Evolutionary conservation across 2,888 invertebrate genomes (phyloP), one percentile per base, ranked within the genome.

Genomic region (Odontocerum albicorne): DNA sequence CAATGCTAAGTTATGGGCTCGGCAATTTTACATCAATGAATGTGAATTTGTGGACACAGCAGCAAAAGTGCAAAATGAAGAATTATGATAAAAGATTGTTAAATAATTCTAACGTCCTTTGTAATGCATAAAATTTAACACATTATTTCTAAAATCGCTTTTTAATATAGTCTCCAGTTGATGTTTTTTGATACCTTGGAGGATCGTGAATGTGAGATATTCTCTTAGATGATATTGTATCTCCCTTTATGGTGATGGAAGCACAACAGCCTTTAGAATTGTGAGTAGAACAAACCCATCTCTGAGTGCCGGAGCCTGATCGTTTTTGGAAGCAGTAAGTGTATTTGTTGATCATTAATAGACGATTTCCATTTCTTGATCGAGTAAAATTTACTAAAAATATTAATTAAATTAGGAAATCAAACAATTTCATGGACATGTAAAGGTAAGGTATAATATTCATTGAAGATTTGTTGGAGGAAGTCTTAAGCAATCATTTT

Each of bases 171-270:
- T 27, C 6, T 27, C 27, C 27, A 10, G 27, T 7, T 27, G 27
- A 27, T 27, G 27, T 27, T 10, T 7, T 7, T 7, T 7, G 10
- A 27, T 27, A 27, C 27, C 10, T 27, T 27, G 27, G 27, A 20
- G 40, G n/a, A n/a, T 6, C 20, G 16, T 20, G 19, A 13, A 4
- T 16, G 40, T 19, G 40, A 10, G 16, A 15, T 6, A 8, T 10
- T 17, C 4, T 39, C 40, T 10, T 27, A 16, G 7, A n/a, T 10
- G 50, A 27, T 2, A 42, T 33, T 4, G 20, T 36, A 15, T 40
- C 43, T 17, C 36, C 22, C 49, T 42, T 27, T 17, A 19, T 13
- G 15, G 58, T 55, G 16, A 12, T 47, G n/a, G n/a, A n/a, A 7
- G 35, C 35, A 4, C 13, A 4, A 12, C 35, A 35, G 35, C 35